Evolutionary conservation across 2,797 vertebrate species (phyloP).

Genomic region (Lepidocolaptes lacrymiger): DNA sequence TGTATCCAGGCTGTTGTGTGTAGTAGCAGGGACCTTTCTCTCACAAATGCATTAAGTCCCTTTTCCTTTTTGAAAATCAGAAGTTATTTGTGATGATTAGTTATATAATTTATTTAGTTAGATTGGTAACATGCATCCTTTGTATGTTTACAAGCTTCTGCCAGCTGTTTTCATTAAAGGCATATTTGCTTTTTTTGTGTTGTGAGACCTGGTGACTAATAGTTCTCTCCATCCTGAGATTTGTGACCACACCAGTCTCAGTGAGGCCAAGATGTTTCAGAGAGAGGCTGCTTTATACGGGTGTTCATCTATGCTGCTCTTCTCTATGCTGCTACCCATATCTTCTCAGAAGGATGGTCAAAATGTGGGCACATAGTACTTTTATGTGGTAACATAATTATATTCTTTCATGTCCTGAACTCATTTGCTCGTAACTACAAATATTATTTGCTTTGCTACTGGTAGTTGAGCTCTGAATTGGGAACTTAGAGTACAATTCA

Average conservation of each 20-base stretch:
- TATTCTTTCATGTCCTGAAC: background rate
- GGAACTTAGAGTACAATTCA: background rate
- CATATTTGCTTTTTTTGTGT: background rate
- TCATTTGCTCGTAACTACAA: background rate
- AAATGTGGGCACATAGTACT: background rate
- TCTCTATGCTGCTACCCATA: rapidly evolving
- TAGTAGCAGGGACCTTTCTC: background rate
- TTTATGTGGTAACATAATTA: background rate
- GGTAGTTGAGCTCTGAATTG: background rate
- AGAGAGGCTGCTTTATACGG: background rate
- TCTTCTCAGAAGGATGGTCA: background rate
- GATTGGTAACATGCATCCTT: background rate
- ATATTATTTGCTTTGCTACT: background rate
- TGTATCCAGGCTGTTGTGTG: background rate
- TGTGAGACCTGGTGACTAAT: background rate
- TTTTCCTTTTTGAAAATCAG: background rate
- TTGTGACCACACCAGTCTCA: rapidly evolving
- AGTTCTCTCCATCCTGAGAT: background rate
- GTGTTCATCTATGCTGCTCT: background rate
- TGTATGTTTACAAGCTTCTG: background rate
- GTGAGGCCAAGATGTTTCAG: background rate
- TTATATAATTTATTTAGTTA: background rate
- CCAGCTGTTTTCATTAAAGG: background rate
- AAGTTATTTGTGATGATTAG: background rate
- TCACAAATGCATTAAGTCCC: background rate